These are phyloP conservation scores for Scolanthus callimorphus DNA, from an alignment of 92 coral and sea anemone species.

Conservation along the genomic window DNA sequence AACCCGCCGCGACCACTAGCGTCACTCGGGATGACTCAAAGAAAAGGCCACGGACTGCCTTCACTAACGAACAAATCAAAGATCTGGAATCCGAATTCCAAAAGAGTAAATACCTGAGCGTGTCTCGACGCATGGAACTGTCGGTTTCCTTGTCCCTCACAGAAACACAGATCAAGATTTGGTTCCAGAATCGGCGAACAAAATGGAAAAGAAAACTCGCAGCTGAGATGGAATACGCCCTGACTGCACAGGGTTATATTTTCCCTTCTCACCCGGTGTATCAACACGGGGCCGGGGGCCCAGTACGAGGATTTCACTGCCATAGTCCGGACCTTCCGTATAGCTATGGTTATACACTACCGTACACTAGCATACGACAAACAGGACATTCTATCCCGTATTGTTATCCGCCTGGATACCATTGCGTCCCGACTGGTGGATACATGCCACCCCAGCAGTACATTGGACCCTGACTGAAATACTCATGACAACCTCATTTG, in stretches of 20 bases:
- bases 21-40: conserved; percentile 35
- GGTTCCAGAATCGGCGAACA: conserved; percentile 98
- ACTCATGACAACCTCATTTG: no score
- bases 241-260: conserved; percentile 55
- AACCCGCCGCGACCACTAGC: no score
- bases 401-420: background rate
- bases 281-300: background rate
- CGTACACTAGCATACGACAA: conserved; percentile 2
- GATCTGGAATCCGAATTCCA: conserved; percentile 89
- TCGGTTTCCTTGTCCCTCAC: conserved; percentile 82
- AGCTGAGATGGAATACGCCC: conserved; percentile 86
- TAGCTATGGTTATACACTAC: background rate
- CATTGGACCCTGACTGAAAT: no score
- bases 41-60: conserved; percentile 94
- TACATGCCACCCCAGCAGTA: conserved; percentile 1
- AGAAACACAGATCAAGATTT: conserved; percentile 96
- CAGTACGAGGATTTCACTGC: background rate
- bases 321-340: background rate
- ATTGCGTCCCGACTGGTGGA: background rate
- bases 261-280: conserved; percentile 48
- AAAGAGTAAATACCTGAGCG: conserved; percentile 89
- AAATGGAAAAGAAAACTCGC: conserved; percentile 98
- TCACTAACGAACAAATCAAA: conserved; percentile 93
- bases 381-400: no score
- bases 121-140: conserved; percentile 91